Evolutionary conservation across 2,113 vertebrate genomes (phyloP), one percentile per base, ranked within the genome.

Genomic region (Podarcis raffonei): DNA sequence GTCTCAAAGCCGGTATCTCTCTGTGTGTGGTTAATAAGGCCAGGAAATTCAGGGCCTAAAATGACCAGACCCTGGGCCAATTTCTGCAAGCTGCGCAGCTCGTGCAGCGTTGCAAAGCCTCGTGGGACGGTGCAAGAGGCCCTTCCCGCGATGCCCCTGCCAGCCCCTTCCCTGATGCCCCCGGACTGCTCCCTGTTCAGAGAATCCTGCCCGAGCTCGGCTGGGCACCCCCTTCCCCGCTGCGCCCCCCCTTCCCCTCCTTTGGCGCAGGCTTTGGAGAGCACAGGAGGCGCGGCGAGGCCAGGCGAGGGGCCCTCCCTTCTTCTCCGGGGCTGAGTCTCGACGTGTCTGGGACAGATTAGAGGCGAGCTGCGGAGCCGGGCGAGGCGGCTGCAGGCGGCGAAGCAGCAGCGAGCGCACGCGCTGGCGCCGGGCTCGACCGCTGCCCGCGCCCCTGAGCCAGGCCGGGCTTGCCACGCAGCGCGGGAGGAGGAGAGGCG

Each of bases 401-500:
- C 5, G 89, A 37, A 53, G 42, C n/a, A 20, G 69, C 9, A 32
- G 7, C 32, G 62, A 37, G 20, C 91, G 90, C 87, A 18, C 86
- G 22, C 5, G 22, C 57, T 65, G 57, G 84, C 83, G 72, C 83
- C 83, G 68, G 68, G 75, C 42, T 30, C 81, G 79, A 88, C 87
- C 76, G 74, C 86, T 37, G 79, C 78, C 76, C 39, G 42, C 79
- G n/a, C 84, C 71, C 42, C 79, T 81, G 78, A 82, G 89, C 72
- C 8, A 83, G 9, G 30, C 69, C 69, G 42, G n/a, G 37, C 80
- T n/a, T 74, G 71, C 30, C 30, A 30, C 69, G 81, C 53, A 35
- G 27, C 23, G 23, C 6, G 1, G 81, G 76, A 77, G 86, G 74
- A 87, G 86, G 82, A 20, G 82, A n/a, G 83, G 85, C 9, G 48